phyloP scores from a whole-genome alignment of 2,113 vertebrate genomes.

The Erythrocercus mccallii region DNA sequence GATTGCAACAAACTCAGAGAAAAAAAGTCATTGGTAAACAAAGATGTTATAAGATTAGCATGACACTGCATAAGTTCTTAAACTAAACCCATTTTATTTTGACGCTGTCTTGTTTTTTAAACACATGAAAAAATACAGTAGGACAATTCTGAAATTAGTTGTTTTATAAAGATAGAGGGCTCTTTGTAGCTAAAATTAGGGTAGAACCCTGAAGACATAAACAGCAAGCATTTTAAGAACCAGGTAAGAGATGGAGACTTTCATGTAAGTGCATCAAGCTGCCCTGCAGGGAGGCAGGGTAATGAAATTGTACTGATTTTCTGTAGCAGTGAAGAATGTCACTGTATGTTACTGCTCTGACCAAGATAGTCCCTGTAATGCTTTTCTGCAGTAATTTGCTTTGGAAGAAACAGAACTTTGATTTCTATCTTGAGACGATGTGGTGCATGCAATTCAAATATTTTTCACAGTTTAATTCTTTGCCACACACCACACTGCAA shows the following conservation, averaged over 20 bases:
- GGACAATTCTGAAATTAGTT: not conserved
- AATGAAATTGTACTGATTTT: constrained; percentile 51
- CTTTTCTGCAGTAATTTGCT: not conserved
- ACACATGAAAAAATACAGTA: not conserved
- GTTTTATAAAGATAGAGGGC: not conserved
- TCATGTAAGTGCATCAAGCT: not conserved
- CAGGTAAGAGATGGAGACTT: constrained; percentile 1
- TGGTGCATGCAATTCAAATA: not conserved
- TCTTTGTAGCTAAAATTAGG: constrained; percentile 17
- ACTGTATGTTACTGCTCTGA: not conserved
- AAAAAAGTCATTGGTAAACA: not conserved
- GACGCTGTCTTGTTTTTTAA: not conserved
- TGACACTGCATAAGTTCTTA: not conserved
- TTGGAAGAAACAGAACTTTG: not conserved
- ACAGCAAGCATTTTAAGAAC: not conserved
- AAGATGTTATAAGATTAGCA: not conserved
- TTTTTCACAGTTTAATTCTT: not conserved
- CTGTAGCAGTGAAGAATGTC: constrained; percentile 7
- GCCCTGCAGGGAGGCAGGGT: not conserved
- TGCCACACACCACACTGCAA: not conserved
- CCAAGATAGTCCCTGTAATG: not conserved
- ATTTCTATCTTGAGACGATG: not conserved
- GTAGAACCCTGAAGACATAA: not conserved
- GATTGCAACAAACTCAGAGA: not conserved
- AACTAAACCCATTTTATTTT: not conserved